These are phyloP conservation scores for cat (Felis catus) DNA, from an alignment of 2,113 vertebrate genomes.

Conservation along the genomic window DNA sequence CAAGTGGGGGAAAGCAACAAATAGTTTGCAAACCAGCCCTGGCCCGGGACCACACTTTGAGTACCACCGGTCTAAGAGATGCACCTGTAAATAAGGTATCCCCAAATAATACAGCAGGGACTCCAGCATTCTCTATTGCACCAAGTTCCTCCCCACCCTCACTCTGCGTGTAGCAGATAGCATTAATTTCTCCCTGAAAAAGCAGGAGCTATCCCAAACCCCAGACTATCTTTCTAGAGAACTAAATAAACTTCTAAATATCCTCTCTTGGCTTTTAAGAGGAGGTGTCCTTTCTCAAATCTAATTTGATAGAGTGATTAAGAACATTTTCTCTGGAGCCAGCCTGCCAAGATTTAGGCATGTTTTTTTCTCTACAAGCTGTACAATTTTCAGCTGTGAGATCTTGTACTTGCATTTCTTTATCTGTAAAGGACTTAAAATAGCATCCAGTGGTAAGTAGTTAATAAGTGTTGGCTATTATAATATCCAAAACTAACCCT, in stretches of 20 bases:
- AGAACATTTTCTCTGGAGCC: not conserved
- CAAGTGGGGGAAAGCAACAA: not conserved
- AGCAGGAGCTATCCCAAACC: not conserved
- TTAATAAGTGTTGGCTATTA: not conserved
- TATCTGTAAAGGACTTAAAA: not conserved
- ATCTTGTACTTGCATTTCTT: not conserved
- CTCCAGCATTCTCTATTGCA: not conserved
- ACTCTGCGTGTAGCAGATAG: not conserved
- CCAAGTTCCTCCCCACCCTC: accelerated
- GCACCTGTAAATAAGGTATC: not conserved
- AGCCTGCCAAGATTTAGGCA: not conserved
- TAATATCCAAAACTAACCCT: not conserved
- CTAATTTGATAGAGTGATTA: not conserved
- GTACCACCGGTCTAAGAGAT: not conserved
- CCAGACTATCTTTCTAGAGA: not conserved
- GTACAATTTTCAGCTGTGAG: not conserved
- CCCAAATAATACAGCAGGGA: not conserved
- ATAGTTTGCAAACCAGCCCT: not conserved
- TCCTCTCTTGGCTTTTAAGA: not conserved
- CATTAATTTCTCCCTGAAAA: not conserved
- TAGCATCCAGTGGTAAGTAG: not conserved
- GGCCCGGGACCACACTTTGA: not conserved
- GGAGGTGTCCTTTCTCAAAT: not conserved
- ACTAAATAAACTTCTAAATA: not conserved
- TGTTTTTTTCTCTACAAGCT: not conserved